Conservation (phyloP, 2,888 invertebrate species). For the Hirudinaria manillensis region DNA sequence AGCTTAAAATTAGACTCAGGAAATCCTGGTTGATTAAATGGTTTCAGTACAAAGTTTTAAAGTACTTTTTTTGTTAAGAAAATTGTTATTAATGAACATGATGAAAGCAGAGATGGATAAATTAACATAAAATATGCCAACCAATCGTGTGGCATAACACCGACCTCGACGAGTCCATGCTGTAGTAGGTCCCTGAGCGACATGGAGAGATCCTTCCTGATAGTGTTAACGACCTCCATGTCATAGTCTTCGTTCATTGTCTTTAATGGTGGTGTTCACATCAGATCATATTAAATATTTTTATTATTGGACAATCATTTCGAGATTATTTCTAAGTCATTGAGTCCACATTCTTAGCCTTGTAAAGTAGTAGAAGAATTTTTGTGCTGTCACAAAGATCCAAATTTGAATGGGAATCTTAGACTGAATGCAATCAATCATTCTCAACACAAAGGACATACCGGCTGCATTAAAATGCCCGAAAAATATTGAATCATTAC, state of each 20-base stretch:
- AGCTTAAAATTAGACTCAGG: no score
- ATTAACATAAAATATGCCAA: background rate
- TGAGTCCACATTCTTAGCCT: background rate
- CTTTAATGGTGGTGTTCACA: constrained; percentile 24
- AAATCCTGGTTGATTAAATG: no score
- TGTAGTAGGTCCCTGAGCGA: constrained; percentile 85
- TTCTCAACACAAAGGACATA: background rate
- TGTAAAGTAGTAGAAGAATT: background rate
- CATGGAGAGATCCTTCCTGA: constrained; percentile 83
- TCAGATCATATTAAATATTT: no score
- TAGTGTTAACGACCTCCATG: constrained; percentile 75
- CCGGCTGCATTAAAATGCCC: background rate
- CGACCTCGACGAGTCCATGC: constrained; percentile 72
- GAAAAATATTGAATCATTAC: background rate
- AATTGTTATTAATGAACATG: background rate
- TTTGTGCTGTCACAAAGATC: no score
- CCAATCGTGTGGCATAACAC: constrained; percentile 21
- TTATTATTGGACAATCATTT: no score
- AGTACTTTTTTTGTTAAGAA: background rate
- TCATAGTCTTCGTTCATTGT: constrained; percentile 38
- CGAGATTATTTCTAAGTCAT: background rate
- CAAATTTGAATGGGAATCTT: no score
- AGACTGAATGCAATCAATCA: no score
- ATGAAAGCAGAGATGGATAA: background rate
- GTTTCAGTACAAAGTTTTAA: background rate